Conservation (phyloP, 2,888 invertebrate genomes). For the Nasonia oneida region DNA sequence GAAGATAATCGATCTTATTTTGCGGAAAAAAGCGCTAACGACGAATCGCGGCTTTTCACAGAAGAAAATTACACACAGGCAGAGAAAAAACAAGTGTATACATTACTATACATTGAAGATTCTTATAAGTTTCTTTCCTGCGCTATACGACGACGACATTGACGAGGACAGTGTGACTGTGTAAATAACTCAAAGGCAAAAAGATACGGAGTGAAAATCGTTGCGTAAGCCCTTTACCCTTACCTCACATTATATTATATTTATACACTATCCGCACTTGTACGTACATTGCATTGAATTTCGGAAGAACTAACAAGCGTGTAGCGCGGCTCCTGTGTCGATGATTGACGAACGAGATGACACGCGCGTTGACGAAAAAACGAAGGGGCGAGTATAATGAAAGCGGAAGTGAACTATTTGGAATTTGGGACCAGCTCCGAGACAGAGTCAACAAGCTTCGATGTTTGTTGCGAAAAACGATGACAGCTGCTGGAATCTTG, state of each 20-base stretch:
- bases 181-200: conserved; percentile 61
- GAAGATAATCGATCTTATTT: conserved; percentile 51
- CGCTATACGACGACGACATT: conserved; percentile 22
- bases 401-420: conserved; percentile 19
- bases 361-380: conserved; percentile 9
- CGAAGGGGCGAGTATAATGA: not conserved
- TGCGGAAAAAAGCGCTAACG: conserved; percentile 39
- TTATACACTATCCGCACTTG: conserved; percentile 51
- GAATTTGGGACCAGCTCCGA: conserved; percentile 58
- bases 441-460: conserved; percentile 22
- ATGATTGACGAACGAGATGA: conserved; percentile 10
- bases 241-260: conserved; percentile 60
- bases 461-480: conserved; percentile 18
- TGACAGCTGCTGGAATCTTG: conserved; percentile 50
- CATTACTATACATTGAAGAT: conserved; percentile 48
- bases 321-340: conserved; percentile 6
- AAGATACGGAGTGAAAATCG: conserved; percentile 42
- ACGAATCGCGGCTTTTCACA: conserved; percentile 36
- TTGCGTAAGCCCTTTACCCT: conserved; percentile 56
- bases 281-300: conserved; percentile 51
- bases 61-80: not conserved
- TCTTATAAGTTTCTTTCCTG: conserved; percentile 31
- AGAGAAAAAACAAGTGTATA: conserved; percentile 30
- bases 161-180: conserved; percentile 32
- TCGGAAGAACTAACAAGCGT: conserved; percentile 40